Evolutionary conservation across 1,140 invertebrate species (phyloP), one percentile per base, ranked within the genome.

Genomic region (Agraylea sexmaculata): DNA sequence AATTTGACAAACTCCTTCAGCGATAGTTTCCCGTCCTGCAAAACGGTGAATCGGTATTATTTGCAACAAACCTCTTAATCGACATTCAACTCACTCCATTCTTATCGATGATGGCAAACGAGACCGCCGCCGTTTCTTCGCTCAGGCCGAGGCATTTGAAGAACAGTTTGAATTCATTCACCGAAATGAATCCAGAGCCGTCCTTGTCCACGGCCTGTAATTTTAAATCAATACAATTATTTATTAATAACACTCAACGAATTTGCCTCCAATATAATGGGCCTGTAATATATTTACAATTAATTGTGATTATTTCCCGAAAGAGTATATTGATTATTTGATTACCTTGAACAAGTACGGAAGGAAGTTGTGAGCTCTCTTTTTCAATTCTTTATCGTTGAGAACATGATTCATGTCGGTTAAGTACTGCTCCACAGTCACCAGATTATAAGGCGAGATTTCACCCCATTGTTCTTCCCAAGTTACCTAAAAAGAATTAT

Each of bases 391-490:
- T 51, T 75, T 73, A 47, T 87, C 81, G 47, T 83, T 83, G 13
- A 86, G 59, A 19, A 83, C 76, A 57, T 84, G 83, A 49, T 82
- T 74, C 75, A 87, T 83, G 58, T 84, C 77, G 43, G 76, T 73
- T 13, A 87, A 57, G 54, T 85, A 87, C 60, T 83, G 78, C 59
- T 86, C 80, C 19, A 83, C 76, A 2, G 76, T 80, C 3, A 87
- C 74, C 45, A 80, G 66, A 68, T 84, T 84, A 53, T 87, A 87
- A 0, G 79, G 79, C 49, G 74, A 76, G 35, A 84, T 74, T 49
- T 79, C 80, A n/a, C 84, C 83, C 73, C 80, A 87, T 52, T 83
- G 78, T 57, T 82, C 78, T 51, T 82, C 76, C 83, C 83, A 87
- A 13, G 82, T 76, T 47, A 76, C 58, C 78, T 83, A 53, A 12